Conservation (phyloP, 2,888 invertebrate species). For the Suillia variegata region DNA sequence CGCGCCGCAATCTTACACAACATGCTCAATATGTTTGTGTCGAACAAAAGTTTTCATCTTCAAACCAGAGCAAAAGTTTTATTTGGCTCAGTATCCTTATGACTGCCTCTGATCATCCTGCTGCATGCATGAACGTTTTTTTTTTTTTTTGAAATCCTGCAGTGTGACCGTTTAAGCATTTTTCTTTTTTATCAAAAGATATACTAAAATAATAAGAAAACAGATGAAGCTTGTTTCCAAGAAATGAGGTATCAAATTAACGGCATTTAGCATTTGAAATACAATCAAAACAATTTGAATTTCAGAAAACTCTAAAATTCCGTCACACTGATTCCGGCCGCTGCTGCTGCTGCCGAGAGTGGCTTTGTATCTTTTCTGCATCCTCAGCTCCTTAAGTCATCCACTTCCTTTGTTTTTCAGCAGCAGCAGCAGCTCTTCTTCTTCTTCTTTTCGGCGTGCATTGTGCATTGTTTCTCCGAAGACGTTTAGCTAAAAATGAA, state of each 20-base stretch:
- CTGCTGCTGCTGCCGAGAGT: not conserved
- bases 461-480: not conserved
- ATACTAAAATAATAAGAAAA: too few species aligned
- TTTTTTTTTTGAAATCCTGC: not conserved
- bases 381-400: not conserved
- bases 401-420: not conserved
- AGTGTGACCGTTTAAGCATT: too few species aligned
- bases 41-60: not conserved
- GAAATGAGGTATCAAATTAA: too few species aligned
- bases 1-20: not conserved
- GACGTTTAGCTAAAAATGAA: not conserved
- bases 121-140: not conserved
- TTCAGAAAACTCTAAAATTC: too few species aligned
- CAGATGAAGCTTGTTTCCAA: too few species aligned
- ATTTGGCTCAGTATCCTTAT: not conserved
- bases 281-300: too few species aligned
- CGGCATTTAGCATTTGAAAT: too few species aligned
- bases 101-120: not conserved
- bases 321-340: too few species aligned
- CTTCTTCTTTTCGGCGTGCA: too few species aligned
- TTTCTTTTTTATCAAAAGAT: too few species aligned
- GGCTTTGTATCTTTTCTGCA: not conserved
- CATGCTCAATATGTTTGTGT: not conserved
- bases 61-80: not conserved
- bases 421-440: too few species aligned